These are phyloP conservation scores for Gonioctena quinquepunctata DNA, from an alignment of 1,140 invertebrate genomes.

Conservation along the genomic window DNA sequence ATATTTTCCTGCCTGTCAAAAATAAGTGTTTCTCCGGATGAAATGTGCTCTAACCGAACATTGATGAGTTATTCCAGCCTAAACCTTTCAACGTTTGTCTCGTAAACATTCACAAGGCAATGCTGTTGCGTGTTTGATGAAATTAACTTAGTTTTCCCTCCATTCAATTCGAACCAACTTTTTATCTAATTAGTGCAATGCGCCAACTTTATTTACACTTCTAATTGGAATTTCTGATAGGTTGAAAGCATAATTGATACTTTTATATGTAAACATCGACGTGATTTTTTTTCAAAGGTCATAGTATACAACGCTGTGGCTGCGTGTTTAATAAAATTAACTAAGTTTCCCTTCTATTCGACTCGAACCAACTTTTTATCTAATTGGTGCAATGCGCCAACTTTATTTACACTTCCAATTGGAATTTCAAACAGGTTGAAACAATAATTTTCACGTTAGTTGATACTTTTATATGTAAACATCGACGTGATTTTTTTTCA, in stretches of 20 bases:
- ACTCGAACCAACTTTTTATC: neutral
- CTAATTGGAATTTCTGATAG: neutral
- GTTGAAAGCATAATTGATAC: neutral
- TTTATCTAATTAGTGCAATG: neutral
- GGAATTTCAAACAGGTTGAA: neutral
- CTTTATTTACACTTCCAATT: neutral
- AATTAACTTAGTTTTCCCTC: neutral
- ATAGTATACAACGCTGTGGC: neutral
- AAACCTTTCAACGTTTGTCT: neutral
- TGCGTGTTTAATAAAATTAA: neutral
- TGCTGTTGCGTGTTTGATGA: neutral
- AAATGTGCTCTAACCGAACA: no score
- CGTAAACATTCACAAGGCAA: neutral
- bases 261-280: neutral
- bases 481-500: no score
- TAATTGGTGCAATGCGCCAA: neutral
- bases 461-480: neutral
- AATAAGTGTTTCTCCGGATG: no score
- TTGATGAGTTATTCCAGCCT: no score
- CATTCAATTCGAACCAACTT: neutral
- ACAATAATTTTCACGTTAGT: neutral
- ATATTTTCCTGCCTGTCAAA: no score
- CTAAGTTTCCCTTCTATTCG: neutral
- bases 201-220: neutral
- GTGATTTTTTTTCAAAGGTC: no score